These are phyloP conservation scores for Darevskia nairensis DNA, from an alignment of 2,797 vertebrate species.

Conservation along the genomic window DNA sequence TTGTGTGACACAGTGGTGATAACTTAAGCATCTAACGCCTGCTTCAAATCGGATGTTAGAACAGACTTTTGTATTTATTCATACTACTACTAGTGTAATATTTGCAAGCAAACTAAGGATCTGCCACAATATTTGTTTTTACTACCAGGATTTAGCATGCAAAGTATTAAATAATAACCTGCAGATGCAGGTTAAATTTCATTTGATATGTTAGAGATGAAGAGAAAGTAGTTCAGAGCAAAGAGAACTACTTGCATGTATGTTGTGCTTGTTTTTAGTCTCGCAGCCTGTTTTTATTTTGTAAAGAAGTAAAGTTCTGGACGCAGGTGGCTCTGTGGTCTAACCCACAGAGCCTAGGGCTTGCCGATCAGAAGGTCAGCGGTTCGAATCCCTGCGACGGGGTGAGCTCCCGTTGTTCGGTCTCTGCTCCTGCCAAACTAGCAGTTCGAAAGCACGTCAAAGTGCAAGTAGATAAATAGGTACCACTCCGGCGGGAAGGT, in stretches of 20 bases:
- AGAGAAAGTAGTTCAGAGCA: not conserved
- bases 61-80: constrained; percentile 41
- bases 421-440: no score
- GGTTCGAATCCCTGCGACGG: no score
- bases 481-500: no score
- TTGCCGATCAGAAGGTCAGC: no score
- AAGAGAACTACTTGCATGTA: not conserved
- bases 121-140: not conserved
- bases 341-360: no score
- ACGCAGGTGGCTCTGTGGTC: no score
- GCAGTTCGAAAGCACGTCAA: no score
- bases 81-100: constrained; percentile 8
- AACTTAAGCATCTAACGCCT: constrained; percentile 51
- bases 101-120: not conserved
- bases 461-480: no score
- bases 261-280: not conserved
- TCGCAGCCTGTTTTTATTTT: not conserved
- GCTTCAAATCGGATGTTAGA: constrained; percentile 39
- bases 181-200: not conserved
- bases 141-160: not conserved
- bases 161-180: not conserved
- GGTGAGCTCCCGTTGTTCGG: no score
- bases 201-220: not conserved
- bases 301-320: not conserved
- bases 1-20: constrained; percentile 28